phyloP scores from a whole-genome alignment of 2,888 invertebrate genomes.

The Drosophila yooni region DNA sequence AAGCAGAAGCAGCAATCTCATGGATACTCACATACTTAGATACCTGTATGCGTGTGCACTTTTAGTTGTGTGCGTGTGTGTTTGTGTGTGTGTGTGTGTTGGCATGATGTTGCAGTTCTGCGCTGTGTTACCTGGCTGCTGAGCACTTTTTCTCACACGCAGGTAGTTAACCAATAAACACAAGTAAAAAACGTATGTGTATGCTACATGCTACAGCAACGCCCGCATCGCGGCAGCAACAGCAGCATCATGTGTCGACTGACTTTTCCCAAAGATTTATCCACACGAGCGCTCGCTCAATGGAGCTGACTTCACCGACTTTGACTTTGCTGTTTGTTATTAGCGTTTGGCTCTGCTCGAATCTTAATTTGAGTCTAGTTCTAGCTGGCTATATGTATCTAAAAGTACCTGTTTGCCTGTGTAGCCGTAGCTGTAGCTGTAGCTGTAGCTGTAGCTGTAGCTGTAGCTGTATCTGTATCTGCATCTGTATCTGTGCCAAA shows the following conservation, averaged over 20 bases:
- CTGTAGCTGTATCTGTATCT: no score
- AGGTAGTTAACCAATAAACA: slow-evolving; percentile 74
- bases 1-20: slow-evolving; percentile 12
- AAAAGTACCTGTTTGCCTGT: neutral
- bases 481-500: slow-evolving; percentile 14
- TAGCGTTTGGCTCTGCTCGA: slow-evolving; percentile 62
- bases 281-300: slow-evolving; percentile 71
- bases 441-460: no score
- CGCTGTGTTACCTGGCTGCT: slow-evolving; percentile 34
- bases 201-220: slow-evolving; percentile 52
- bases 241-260: slow-evolving; percentile 25
- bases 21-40: slow-evolving; percentile 33
- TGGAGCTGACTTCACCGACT: slow-evolving; percentile 57
- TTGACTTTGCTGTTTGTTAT: slow-evolving; percentile 66
- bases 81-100: slow-evolving; percentile 27
- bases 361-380: slow-evolving; percentile 68
- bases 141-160: slow-evolving; percentile 68
- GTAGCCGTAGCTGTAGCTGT: slow-evolving; percentile 11
- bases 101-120: slow-evolving; percentile 44
- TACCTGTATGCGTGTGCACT: slow-evolving; percentile 23
- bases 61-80: slow-evolving; percentile 31
- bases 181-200: slow-evolving; percentile 58
- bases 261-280: slow-evolving; percentile 66
- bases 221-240: slow-evolving; percentile 59
- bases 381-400: neutral